Conservation (phyloP, 1,140 invertebrate genomes). For the Lepidotrigona ventralis region DNA sequence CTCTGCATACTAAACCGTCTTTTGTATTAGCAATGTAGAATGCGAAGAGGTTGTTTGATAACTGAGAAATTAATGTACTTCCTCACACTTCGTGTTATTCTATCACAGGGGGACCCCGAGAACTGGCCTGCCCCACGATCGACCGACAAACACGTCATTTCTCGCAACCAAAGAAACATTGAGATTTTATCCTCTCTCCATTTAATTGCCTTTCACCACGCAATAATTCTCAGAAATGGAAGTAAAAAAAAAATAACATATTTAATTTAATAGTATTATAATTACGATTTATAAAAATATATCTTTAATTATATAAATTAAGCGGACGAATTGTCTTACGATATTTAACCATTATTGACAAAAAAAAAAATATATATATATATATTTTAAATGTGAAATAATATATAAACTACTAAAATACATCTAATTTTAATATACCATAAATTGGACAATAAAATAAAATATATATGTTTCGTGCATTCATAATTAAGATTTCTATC, state of each 20-base stretch:
- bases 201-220: not conserved
- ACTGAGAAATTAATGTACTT: not conserved
- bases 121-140: constrained; percentile 79
- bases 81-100: constrained; percentile 58
- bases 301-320: not conserved
- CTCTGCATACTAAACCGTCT: not conserved
- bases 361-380: too few relatives aligned
- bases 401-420: not conserved
- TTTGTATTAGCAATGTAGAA: not conserved
- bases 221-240: not conserved
- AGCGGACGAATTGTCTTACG: not conserved
- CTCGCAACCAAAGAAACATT: constrained; percentile 4
- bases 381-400: not conserved
- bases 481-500: not conserved
- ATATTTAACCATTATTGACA: not conserved
- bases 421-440: not conserved
- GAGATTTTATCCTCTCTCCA: not conserved
- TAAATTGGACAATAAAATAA: not conserved
- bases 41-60: not conserved
- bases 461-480: not conserved
- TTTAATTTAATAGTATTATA: not conserved
- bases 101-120: constrained; percentile 75
- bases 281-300: not conserved
- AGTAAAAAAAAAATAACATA: not conserved
- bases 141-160: constrained; percentile 52